Evolutionary conservation across 2,113 vertebrate genomes (phyloP), one percentile per base, ranked within the genome.

Genomic region (Tiliqua scincoides): DNA sequence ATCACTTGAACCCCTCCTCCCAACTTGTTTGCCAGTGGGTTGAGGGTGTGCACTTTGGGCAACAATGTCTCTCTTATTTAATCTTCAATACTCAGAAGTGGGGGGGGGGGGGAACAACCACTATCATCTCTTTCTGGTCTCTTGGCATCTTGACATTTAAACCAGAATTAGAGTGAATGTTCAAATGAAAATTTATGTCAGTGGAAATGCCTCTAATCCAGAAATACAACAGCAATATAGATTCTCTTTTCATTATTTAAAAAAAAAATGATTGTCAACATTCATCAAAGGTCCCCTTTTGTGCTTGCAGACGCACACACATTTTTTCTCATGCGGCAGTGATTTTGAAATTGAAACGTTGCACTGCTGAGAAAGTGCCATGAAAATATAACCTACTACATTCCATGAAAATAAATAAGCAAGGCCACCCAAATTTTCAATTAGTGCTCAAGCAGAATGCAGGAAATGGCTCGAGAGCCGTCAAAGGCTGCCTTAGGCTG

Each of bases 401-500:
- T 99, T 99, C 98, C 98, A 97, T 97, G 97, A 98, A 98, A 98
- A 98, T 99, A 99, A 99, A 99, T 98, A 99, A 99, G 98, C 98
- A 98, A 97, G 99, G 98, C 99, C 99, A 99, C 99, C 99, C 99
- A 98, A 98, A 98, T 98, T 98, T 98, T 98, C 97, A 99, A 99
- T 99, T 98, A 99, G 97, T 97, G 96, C 97, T 97, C 92, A 96
- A 97, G 97, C 97, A 97, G 97, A 97, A 96, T 94, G 97, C 98
- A 99, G 98, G 98, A 99, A 99, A 98, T 97, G 97, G 96, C 96
- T 95, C 86, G 95, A 95, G 96, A 96, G 95, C 96, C 94, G 92
- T 96, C 96, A 96, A 94, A 96, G 96, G 95, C 95, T 94, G 96
- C 96, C 97, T 95, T 92, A 95, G 96, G 96, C 96, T 94, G 94